Evolutionary conservation across 1,140 invertebrate genomes (phyloP).

Genomic region (Lasaia peninsularis): DNA sequence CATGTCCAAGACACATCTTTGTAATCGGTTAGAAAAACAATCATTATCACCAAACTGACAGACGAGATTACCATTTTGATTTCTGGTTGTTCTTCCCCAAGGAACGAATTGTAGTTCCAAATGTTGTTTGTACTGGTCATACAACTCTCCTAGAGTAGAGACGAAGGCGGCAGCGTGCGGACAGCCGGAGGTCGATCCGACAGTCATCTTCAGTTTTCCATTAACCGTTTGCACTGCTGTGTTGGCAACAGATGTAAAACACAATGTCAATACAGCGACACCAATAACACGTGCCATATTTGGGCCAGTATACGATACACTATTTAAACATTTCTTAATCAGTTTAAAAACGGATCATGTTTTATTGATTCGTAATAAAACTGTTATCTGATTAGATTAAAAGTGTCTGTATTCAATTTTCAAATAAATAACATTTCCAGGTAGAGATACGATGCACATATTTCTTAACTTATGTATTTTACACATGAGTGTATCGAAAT

Average conservation of each 20-base stretch:
- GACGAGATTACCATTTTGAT: constrained; percentile 28
- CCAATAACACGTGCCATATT: background rate
- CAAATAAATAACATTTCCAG: no score
- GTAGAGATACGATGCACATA: no score
- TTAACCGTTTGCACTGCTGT: constrained; percentile 28
- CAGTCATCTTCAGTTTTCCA: constrained; percentile 50
- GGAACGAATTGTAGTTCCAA: constrained; percentile 58
- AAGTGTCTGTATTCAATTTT: background rate
- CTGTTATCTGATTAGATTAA: background rate
- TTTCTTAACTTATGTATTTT: no score
- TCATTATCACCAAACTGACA: constrained; percentile 53
- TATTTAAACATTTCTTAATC: background rate
- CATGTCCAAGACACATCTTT: constrained; percentile 51
- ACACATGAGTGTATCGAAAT: no score
- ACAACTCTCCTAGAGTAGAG: constrained; percentile 32
- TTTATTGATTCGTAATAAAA: background rate
- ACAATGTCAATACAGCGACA: background rate
- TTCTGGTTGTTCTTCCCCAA: constrained; percentile 51
- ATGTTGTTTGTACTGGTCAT: constrained; percentile 42
- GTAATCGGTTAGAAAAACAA: constrained; percentile 61
- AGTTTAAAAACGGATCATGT: background rate
- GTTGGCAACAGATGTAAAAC: background rate
- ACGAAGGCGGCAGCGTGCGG: constrained; percentile 46
- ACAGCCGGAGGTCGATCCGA: constrained; percentile 50
- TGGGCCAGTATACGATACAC: background rate